phyloP scores from a whole-genome alignment of 2,888 invertebrate genomes.

The Ptilodon capucinus region DNA sequence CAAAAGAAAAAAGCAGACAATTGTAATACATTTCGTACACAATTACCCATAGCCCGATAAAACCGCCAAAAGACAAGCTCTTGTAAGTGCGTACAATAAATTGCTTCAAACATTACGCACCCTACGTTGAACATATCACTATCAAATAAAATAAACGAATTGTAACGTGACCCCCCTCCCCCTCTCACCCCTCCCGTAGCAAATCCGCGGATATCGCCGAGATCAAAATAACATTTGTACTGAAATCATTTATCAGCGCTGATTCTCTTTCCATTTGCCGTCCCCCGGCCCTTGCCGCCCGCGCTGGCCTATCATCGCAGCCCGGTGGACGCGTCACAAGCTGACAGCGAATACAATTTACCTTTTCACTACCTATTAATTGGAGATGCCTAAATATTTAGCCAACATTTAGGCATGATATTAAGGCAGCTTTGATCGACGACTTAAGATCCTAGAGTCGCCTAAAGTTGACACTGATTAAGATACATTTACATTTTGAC shows the following conservation, averaged over 20 bases:
- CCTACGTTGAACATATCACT: constrained; percentile 24
- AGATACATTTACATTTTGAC: too few relatives aligned
- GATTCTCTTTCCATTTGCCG: constrained; percentile 75
- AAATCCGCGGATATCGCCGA: constrained; percentile 70
- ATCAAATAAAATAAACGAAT: constrained; percentile 51
- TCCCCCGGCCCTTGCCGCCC: constrained; percentile 49
- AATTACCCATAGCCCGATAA: too few relatives aligned
- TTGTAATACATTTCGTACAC: too few relatives aligned
- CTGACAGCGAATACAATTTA: constrained; percentile 5
- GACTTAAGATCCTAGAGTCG: too few relatives aligned
- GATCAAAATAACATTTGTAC: constrained; percentile 80
- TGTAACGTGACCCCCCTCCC: constrained; percentile 53
- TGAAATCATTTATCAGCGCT: constrained; percentile 77
- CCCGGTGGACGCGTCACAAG: background rate
- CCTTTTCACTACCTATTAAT: too few relatives aligned
- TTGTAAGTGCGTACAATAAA: background rate
- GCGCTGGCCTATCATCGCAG: constrained; percentile 35
- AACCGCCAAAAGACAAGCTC: background rate
- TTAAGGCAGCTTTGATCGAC: too few relatives aligned
- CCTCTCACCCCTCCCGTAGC: constrained; percentile 36
- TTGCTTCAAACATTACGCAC: constrained; percentile 1
- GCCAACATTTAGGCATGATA: too few relatives aligned
- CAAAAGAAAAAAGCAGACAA: too few relatives aligned
- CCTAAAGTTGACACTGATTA: too few relatives aligned
- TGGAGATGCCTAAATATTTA: too few relatives aligned